These are phyloP conservation scores for Drosophila rellima DNA, from an alignment of 2,888 invertebrate species.

Conservation along the genomic window DNA sequence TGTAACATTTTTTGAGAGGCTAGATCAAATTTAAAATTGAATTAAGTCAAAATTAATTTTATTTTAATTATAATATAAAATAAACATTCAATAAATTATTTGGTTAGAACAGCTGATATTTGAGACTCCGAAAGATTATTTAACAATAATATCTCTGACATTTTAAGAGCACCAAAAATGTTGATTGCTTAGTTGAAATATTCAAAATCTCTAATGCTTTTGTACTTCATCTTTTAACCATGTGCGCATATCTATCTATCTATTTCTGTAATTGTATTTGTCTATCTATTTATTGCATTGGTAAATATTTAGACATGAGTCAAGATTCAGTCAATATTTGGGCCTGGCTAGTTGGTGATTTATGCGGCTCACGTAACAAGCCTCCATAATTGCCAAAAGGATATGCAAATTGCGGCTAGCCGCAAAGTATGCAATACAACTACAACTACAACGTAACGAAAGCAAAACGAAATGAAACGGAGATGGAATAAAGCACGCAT, in stretches of 20 bases:
- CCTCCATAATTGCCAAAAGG: constrained; percentile 67
- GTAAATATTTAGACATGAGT: constrained; percentile 17
- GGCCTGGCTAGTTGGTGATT: constrained; percentile 41
- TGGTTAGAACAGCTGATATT: no score
- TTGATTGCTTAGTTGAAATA: no score
- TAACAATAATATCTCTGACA: no score
- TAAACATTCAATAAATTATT: no score
- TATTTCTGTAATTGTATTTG: constrained; percentile 2
- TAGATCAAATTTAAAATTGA: no score
- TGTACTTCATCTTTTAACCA: background rate
- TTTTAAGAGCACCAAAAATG: no score
- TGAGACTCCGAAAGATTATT: no score
- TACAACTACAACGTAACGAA: constrained; percentile 12
- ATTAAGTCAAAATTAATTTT: no score
- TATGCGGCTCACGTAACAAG: constrained; percentile 71
- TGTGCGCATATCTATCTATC: background rate
- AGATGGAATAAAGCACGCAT: constrained; percentile 57
- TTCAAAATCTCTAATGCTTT: background rate
- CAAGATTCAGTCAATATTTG: constrained; percentile 6
- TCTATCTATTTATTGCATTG: constrained; percentile 15
- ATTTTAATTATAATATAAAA: no score
- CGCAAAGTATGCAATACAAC: constrained; percentile 69
- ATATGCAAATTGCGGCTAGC: constrained; percentile 70
- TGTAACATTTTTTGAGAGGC: no score
- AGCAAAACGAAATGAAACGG: constrained; percentile 27